Conservation (phyloP, 2,888 invertebrate genomes). For the Incurvaria masculella region DNA sequence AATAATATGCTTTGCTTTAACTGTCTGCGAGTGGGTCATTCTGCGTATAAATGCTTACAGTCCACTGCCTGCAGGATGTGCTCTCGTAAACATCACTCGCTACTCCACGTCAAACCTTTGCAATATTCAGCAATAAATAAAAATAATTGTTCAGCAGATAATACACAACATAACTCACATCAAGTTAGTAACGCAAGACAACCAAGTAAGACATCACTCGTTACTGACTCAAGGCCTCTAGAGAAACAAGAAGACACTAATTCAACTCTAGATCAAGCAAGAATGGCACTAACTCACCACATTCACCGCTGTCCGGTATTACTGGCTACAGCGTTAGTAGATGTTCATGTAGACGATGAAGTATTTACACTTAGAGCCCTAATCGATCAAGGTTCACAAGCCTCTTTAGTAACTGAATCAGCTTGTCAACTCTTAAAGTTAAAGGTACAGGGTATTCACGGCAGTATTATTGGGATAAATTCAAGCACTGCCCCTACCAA, state of each 20-base stretch:
- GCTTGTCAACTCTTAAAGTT: constrained; percentile 15
- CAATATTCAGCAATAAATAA: no score
- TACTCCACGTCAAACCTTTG: constrained; percentile 13
- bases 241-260: no score
- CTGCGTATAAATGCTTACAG: constrained; percentile 9
- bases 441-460: constrained; percentile 12
- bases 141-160: no score
- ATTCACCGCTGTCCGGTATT: neutral
- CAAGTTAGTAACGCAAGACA: no score
- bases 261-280: no score
- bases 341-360: constrained; percentile 10
- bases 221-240: no score
- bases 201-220: no score
- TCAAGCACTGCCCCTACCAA: constrained; percentile 12
- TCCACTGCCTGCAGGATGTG: constrained; percentile 13
- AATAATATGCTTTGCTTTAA: constrained; percentile 3
- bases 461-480: constrained; percentile 16
- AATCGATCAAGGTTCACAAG: constrained; percentile 20
- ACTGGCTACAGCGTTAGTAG: constrained; percentile 12
- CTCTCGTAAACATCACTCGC: constrained; percentile 13
- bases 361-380: constrained; percentile 16
- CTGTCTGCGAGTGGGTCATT: constrained; percentile 10
- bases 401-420: constrained; percentile 17
- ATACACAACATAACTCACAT: no score
- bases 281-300: neutral